Base-by-base conservation (phyloP, 2,888 invertebrate species). In the Eremobia ochroleuca region DNA sequence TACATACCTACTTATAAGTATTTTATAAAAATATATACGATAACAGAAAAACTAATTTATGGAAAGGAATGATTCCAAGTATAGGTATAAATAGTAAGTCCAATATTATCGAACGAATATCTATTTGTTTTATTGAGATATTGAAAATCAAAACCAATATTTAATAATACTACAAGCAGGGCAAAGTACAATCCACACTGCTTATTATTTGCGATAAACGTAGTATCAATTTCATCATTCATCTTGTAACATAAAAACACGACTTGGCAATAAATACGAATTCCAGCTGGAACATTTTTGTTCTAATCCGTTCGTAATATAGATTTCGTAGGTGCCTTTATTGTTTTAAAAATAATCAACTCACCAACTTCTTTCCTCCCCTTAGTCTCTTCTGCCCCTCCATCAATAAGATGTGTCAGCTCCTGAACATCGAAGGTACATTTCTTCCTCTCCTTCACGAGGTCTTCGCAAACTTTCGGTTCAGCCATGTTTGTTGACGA, bases 381-480 rank as follows among this genome's bases (percentile, higher is more conserved):
- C 80, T 94, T 92, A 5, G 98, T 98, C 92, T 97, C 98, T 62
- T 98, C 96, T 77, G 95, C 94, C n/a, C 98, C 98, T 5, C 98
- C 98, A 93, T 98, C 98, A 85, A 98, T 95, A 81, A 98, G 97
- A 88, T 98, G 94, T 0, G 98, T 98, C 87, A 99, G 95, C 94
- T 99, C 99, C 74, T 96, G 91, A 0, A 97, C 93, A 92, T 98
- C 95, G 91, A 98, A 98, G 6, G 97, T 97, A 87, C 98, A 98
- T 85, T 97, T 98, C 76, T 97, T 95, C 73, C 98, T 97, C 93
- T 98, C 98, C 84, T 95, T 97, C 77, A 97, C 93, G 73, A 98
- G 94, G 93, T 98, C 98, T 62, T 97, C 96, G 92, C 98, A 98
- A 9, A 98, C 92, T 76, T 89, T 91, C 4, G 46, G 55, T 13